Evolutionary conservation across 2,113 vertebrate species (phyloP).

Genomic region (Pampusana beccarii): DNA sequence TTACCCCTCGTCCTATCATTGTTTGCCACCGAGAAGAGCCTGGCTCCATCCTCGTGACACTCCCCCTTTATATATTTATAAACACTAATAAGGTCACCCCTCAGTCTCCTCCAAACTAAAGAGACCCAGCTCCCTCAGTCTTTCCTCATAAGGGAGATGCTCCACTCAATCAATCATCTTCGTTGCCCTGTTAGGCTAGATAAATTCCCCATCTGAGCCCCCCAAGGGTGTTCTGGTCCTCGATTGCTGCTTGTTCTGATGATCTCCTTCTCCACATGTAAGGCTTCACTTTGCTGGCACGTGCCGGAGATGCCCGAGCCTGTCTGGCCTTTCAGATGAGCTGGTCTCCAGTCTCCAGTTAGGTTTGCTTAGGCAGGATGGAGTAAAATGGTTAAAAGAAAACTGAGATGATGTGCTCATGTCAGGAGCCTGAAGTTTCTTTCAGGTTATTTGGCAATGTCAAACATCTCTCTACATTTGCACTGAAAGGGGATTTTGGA

Average conservation of each 20-base stretch:
- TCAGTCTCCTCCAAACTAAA: no score
- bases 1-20: no score
- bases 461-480: neutral
- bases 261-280: neutral
- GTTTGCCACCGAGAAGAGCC: no score
- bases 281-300: neutral
- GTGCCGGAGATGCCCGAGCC: fast-evolving
- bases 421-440: neutral
- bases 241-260: neutral
- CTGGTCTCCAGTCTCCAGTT: neutral
- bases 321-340: neutral
- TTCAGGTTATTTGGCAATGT: neutral
- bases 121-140: no score
- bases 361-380: neutral
- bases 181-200: no score
- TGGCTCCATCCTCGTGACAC: no score
- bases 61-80: no score
- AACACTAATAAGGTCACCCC: no score
- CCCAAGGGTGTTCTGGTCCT: neutral
- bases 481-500: neutral
- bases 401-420: neutral
- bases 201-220: neutral
- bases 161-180: no score
- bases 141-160: no score
- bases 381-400: neutral